These are phyloP conservation scores for Sebastes vulpes DNA, from an alignment of 2,797 vertebrate species.

Conservation along the genomic window DNA sequence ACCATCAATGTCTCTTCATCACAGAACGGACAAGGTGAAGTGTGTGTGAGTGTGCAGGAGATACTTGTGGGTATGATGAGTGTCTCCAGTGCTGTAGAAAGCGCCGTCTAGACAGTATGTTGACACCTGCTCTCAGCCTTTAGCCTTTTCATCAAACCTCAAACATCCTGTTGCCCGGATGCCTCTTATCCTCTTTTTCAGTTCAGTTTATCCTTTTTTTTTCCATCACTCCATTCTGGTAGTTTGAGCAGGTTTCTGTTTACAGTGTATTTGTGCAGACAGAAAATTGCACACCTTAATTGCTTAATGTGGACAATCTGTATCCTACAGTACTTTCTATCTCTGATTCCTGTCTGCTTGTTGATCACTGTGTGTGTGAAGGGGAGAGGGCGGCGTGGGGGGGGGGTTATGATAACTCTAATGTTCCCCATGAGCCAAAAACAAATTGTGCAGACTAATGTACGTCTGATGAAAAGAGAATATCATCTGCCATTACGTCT, in stretches of 20 bases:
- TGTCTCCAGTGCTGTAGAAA: neutral
- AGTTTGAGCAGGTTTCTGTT: neutral
- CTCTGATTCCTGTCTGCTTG: neutral
- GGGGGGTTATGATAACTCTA: neutral
- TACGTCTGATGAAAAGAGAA: neutral
- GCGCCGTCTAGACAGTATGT: neutral
- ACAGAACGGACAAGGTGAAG: constrained; percentile 2
- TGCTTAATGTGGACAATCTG: constrained; percentile 18
- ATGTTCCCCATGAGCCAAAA: constrained; percentile 4
- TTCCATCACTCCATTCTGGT: neutral
- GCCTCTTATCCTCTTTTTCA: neutral
- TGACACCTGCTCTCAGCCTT: constrained; percentile 26
- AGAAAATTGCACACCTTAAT: constrained; percentile 12
- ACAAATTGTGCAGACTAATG: neutral
- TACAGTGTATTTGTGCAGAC: neutral
- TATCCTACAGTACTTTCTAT: neutral
- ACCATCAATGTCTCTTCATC: constrained; percentile 37
- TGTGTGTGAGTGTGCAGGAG: neutral
- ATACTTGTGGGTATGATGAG: neutral
- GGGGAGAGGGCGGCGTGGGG: too few relatives aligned
- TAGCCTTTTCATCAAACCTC: constrained; percentile 9
- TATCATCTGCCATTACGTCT: neutral
- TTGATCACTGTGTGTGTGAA: neutral
- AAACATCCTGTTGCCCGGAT: constrained; percentile 6
- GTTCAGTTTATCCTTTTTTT: neutral